phyloP scores from a whole-genome alignment of 92 coral and sea anemone species.

The Nematostella vectensis region DNA sequence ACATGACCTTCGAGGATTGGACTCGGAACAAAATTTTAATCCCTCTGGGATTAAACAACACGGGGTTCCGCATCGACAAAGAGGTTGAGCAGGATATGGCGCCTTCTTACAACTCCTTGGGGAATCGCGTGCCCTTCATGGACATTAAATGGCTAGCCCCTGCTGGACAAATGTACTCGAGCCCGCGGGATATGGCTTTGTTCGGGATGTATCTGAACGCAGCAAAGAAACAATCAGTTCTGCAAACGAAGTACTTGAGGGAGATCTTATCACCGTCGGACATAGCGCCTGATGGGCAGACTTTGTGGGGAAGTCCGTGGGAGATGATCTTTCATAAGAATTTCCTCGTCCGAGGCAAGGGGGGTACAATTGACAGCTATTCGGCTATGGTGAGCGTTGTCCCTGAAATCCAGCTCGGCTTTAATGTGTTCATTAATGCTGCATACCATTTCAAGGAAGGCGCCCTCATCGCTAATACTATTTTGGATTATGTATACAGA shows the following conservation, averaged over 20 bases:
- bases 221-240: slow-evolving; percentile 6
- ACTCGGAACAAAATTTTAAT: slow-evolving; percentile 9
- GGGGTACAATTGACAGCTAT: slow-evolving; percentile 31
- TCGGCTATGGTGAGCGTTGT: slow-evolving; percentile 24
- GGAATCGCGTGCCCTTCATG: slow-evolving; percentile 12
- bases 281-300: slow-evolving; percentile 33
- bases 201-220: slow-evolving; percentile 17
- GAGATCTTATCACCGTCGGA: slow-evolving; percentile 29
- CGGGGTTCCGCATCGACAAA: slow-evolving; percentile 17
- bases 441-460: slow-evolving; percentile 1
- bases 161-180: slow-evolving; percentile 36
- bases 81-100: slow-evolving; percentile 28
- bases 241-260: slow-evolving; percentile 11
- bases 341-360: slow-evolving; percentile 41
- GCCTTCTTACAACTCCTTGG: slow-evolving; percentile 13
- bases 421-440: slow-evolving; percentile 29
- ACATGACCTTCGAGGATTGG: slow-evolving; percentile 22
- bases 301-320: slow-evolving; percentile 49
- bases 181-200: slow-evolving; percentile 9
- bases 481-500: slow-evolving; percentile 9
- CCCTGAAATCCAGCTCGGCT: slow-evolving; percentile 40
- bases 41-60: slow-evolving; percentile 17
- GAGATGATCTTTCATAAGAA: slow-evolving; percentile 41
- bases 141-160: slow-evolving; percentile 24
- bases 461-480: slow-evolving; percentile 1